phyloP scores from a whole-genome alignment of 2,797 vertebrate genomes.

The Geotrypetes seraphini region DNA sequence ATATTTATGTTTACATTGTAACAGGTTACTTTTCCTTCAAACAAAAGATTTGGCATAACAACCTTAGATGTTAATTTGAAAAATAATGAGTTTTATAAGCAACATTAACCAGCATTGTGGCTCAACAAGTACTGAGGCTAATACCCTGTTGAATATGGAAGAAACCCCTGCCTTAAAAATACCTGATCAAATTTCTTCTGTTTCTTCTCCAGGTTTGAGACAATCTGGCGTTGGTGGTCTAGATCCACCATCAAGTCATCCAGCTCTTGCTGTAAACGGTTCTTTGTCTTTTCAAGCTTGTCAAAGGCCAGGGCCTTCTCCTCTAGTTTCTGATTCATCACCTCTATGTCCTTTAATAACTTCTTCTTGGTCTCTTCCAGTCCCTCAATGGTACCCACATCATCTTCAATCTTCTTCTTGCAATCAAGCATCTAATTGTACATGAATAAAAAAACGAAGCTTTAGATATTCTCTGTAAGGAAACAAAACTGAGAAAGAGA shows the following conservation, averaged over 20 bases:
- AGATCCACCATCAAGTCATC: slow-evolving; percentile 85
- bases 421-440: slow-evolving; percentile 71
- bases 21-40: too few species aligned
- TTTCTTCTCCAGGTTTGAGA: slow-evolving; percentile 89
- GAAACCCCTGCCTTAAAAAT: too few species aligned
- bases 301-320: slow-evolving; percentile 81
- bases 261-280: slow-evolving; percentile 84
- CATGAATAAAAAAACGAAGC: too few species aligned
- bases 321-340: slow-evolving; percentile 72
- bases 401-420: slow-evolving; percentile 93
- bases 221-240: slow-evolving; percentile 86
- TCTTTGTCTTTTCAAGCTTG: slow-evolving; percentile 92
- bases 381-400: slow-evolving; percentile 79
- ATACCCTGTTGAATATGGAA: too few species aligned
- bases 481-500: too few species aligned
- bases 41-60: too few species aligned
- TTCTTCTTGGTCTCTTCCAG: slow-evolving; percentile 89
- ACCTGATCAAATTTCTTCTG: slow-evolving; percentile 97
- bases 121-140: too few species aligned
- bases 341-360: slow-evolving; percentile 79
- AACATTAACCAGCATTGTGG: too few species aligned
- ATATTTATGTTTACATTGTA: too few species aligned
- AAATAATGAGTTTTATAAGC: too few species aligned
- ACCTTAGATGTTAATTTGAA: too few species aligned
- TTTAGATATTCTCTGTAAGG: too few species aligned